Base-by-base conservation (phyloP, 1,140 invertebrate genomes). In the Pseudomyrmex cubaensis region DNA sequence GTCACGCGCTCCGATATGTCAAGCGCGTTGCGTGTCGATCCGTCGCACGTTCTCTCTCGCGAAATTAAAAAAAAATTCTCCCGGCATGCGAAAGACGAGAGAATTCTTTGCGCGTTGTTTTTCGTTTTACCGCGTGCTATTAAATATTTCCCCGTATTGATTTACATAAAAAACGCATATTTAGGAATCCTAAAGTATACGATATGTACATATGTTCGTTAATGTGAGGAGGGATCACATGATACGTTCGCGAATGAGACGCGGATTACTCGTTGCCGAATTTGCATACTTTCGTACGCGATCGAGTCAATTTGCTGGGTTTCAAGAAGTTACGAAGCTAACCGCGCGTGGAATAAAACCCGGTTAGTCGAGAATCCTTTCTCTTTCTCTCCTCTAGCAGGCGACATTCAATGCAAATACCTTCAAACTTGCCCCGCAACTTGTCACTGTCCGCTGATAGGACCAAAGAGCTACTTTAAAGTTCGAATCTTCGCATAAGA, bases 381-480 rank as follows among this genome's bases (percentile, higher is more conserved):
- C 62, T 66, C 56, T 76, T 15, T 77, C 75, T 13, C 20, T 62
- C 22, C 46, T 48, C 63, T 69, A 78, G 15, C 63, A 54, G 63
- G 44, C 54, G 57, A 84, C 83, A 84, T 80, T 80, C 75, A 80
- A 84, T 80, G 75, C 75, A 84, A 80, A 84, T 84, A 80, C 12
- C 64, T 78, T 69, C 35, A 69, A 62, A 80, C 75, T 69, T 44
- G 83, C 66, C 59, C 64, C 25, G 75, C 83, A 84, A 70, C 75
- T 84, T 80, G 46, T 84, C 83, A 84, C 83, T 80, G 83, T 64
- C 75, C 20, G n/a, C 64, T 17, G 44, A 77, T 84, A 84, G 44
- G 74, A 54, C 57, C 17, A 70, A 70, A 12, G 25, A 63, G 20
- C 67, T 67, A 61, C 22, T 77, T 78, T 48, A 57, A 69, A 12